Evolutionary conservation across 2,888 invertebrate genomes (phyloP), one percentile per base, ranked within the genome.

Genomic region (Erynnis tages): DNA sequence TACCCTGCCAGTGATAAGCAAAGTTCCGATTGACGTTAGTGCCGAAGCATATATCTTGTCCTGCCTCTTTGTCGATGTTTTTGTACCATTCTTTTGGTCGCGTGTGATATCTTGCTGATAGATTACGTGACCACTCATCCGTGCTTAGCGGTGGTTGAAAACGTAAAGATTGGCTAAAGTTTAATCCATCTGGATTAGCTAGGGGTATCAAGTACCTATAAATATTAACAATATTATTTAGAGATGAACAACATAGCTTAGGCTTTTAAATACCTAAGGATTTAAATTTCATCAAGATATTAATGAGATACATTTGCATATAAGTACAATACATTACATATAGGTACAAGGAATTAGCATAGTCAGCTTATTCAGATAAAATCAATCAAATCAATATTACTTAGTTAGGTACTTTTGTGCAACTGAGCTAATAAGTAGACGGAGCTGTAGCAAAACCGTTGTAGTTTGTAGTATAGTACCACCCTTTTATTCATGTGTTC

Each of bases 1-100:
- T 21, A 87, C 89, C 88, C 79, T 85, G 87, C 88, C 88, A 89
- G 59, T 89, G 88, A 67, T 81, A 88, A 37, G 87, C 85, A 54
- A 88, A 89, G 62, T 89, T 89, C 5, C 89, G 73, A 62, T 89
- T 86, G 14, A 89, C 71, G 57, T 88, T 82, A 1, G 82, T 84
- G 23, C 88, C 88, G 55, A 83, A 82, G 60, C 88, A 89, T 0
- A 44, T 53, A 4, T 72, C 65, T 19, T 41, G 16, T 0, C 62
- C 55, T 2, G 59, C 56, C 30, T 71, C 73, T 14, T 60, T 73
- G n/a, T 85, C 82, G 0, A 81, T 58, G 53, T 88, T 89, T 62
- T 89, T 89, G 53, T 82, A 74, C 88, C 88, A 89, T 16, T 68
- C 63, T 1, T 58, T 52, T 0, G 88, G 85, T 1, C 80, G 71